Conservation (phyloP, 2,888 invertebrate genomes). For the Archaeoteleia sp. region DNA sequence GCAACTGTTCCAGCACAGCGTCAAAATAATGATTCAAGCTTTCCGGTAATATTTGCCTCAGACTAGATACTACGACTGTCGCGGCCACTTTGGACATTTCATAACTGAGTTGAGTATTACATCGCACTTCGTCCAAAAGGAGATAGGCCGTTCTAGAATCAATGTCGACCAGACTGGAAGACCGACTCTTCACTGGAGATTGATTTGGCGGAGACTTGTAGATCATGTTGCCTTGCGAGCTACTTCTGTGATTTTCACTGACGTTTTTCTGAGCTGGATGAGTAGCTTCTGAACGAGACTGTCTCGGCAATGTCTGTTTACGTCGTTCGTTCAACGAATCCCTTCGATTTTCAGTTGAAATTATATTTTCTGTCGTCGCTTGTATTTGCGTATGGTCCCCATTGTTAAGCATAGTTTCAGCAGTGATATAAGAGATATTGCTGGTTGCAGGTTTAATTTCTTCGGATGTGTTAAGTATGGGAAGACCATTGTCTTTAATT, state of each 20-base stretch:
- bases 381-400: slow-evolving; percentile 39
- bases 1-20: slow-evolving; percentile 77
- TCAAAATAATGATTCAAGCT: slow-evolving; percentile 79
- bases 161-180: slow-evolving; percentile 64
- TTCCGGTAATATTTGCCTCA: slow-evolving; percentile 78
- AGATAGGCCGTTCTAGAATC: slow-evolving; percentile 81
- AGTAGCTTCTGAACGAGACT: slow-evolving; percentile 62
- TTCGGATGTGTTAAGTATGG: slow-evolving; percentile 55
- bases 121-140: slow-evolving; percentile 86
- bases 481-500: slow-evolving; percentile 58
- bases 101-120: slow-evolving; percentile 89
- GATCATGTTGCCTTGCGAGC: slow-evolving; percentile 60
- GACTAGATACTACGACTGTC: slow-evolving; percentile 82
- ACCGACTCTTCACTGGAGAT: slow-evolving; percentile 66
- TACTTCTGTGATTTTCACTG: slow-evolving; percentile 59
- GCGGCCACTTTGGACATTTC: slow-evolving; percentile 90
- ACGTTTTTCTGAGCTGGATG: slow-evolving; percentile 38
- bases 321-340: slow-evolving; percentile 55
- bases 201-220: slow-evolving; percentile 57
- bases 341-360: slow-evolving; percentile 33
- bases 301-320: slow-evolving; percentile 59
- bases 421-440: slow-evolving; percentile 59
- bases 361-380: too few relatives aligned
- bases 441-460: slow-evolving; percentile 54
- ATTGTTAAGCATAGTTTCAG: slow-evolving; percentile 51